Base-by-base conservation (phyloP, 2,797 vertebrate species). In the Melanotaenia parkinsoni region DNA sequence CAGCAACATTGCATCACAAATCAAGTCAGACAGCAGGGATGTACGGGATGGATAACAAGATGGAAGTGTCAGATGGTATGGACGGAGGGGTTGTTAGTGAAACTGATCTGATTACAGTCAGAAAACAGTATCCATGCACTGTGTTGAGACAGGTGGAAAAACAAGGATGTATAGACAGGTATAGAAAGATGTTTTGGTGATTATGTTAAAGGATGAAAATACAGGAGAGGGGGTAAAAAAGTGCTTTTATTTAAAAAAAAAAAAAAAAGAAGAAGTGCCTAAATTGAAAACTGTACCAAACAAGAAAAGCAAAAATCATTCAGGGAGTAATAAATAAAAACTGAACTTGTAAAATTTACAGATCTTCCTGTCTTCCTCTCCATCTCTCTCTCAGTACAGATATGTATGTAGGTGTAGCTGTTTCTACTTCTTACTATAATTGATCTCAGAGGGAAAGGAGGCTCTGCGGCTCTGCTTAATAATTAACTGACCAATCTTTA, bases 401-500 rank as follows among this genome's bases (percentile, higher is more conserved):
- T 60, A 67, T 81, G 79, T 54, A 65, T 82, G 82, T 74, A 82
- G 77, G 80, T 82, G 64, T 85, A 79, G 84, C 76, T 78, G 65
- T 79, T 81, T 86, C 84, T 80, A 65, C 82, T 81, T 82, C 66
- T 74, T 78, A 33, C 83, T 76, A 58, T 91, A 90, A 94, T 90
- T 92, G 90, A 93, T 93, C 91, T 93, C 89, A 80, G 72, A 83
- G 90, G 89, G 85, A 93, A 87, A 87, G 64, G 43, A 73, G 76
- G 70, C 71, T 81, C 81, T 86, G 85, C 78, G 22, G 77, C 73
- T 67, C 74, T 87, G 80, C 86, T 93, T 87, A 85, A 93, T 93
- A 91, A 94, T 93, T 92, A 91, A 94, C 88, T 85, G 91, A 85
- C 85, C 88, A 77, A 79, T 88, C 83, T 90, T 70, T 45, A 66